These are phyloP conservation scores for Odontomyia ornata DNA, from an alignment of 2,888 invertebrate genomes.

Conservation along the genomic window DNA sequence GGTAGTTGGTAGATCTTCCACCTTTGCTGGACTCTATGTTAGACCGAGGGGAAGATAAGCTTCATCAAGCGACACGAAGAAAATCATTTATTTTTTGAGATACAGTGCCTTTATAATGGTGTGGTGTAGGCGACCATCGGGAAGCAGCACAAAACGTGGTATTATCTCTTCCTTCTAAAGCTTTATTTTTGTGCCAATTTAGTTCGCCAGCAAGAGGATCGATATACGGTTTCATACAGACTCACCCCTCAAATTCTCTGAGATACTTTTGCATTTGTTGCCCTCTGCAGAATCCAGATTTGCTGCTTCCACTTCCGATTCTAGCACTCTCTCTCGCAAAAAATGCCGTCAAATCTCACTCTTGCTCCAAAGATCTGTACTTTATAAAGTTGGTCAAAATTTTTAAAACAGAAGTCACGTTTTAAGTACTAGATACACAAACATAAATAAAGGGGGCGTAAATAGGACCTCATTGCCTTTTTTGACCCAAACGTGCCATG, in stretches of 20 bases:
- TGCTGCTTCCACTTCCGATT: slow-evolving; percentile 51
- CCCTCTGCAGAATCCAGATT: no score
- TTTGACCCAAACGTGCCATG: no score
- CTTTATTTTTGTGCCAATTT: slow-evolving; percentile 64
- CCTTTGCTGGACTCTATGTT: slow-evolving; percentile 62
- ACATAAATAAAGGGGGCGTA: no score
- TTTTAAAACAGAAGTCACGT: no score
- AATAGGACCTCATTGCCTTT: no score
- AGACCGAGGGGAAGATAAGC: slow-evolving; percentile 62
- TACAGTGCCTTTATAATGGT: slow-evolving; percentile 56
- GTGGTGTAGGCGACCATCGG: slow-evolving; percentile 62
- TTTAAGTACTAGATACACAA: no score
- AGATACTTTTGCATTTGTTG: no score
- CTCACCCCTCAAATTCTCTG: no score
- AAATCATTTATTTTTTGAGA: slow-evolving; percentile 55
- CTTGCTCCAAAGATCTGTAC: no score
- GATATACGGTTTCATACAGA: slow-evolving; percentile 57
- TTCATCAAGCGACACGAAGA: slow-evolving; percentile 57
- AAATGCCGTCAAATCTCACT: no score
- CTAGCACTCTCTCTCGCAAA: slow-evolving; percentile 73
- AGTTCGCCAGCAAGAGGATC: slow-evolving; percentile 54
- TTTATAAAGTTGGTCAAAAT: no score
- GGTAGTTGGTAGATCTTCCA: slow-evolving; percentile 55
- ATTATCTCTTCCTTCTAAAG: no score
- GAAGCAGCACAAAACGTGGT: slow-evolving; percentile 63